Base-by-base conservation (phyloP, 1,140 invertebrate species). In the Anagrus nilaparvatae region DNA sequence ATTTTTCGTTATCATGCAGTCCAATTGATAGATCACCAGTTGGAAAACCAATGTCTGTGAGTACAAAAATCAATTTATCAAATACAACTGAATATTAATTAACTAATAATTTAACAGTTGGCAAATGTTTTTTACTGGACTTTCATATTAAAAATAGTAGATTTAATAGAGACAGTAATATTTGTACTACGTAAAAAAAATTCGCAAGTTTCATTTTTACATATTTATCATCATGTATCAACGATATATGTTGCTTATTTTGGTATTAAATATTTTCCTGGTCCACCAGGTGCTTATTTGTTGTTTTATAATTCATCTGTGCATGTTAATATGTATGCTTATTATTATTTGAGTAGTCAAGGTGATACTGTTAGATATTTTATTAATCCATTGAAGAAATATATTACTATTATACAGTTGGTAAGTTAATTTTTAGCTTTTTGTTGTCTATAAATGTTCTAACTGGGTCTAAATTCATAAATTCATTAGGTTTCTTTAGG, bases 151-250 rank as follows among this genome's bases (percentile, higher is more conserved):
- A 58, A 58, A 48, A 8, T 55, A 12, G 25, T 52, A 3, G 55
- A 58, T 29, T 37, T 58, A 0, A 42, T 50, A 4, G 55, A 58
- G 43, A 58, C 53, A 10, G 49, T 83, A 21, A 84, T 88, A 59
- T 87, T 89, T 61, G 76, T 87, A 10, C 54, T 86, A 33, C 69
- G 81, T 31, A 85, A 87, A 61, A 82, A 82, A 49, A 67, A 75
- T 40, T 73, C 73, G 40, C 79, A 86, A 72, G 72, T 85, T 14
- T 74, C 79, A 4, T 83, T 82, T 56, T 70, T 87, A 4, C 84
- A 87, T 53, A 60, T 82, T 2, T 82, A 82, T 50, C 79, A 84
- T 50, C 80, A 83, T 54, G 69, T 75, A 1, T 67, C 77, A 40
- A 82, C 81, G 70, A 42, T 53, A 3, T n/a, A 47, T 6, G 19